phyloP scores from a whole-genome alignment of 2,113 vertebrate species.

The Fregetta grallaria region DNA sequence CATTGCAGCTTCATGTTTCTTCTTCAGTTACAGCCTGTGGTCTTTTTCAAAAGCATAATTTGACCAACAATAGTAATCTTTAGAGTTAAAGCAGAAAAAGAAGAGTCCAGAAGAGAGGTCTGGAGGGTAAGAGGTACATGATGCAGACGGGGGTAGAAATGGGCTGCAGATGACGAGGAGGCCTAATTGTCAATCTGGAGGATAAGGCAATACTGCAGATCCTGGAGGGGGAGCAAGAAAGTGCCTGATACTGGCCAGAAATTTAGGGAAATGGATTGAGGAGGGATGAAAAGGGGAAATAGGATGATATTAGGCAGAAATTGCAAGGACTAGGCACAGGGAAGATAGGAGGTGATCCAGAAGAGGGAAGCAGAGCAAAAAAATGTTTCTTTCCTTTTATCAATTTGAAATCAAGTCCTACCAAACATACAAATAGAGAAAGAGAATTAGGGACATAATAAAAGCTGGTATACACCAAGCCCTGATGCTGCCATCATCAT shows the following conservation, averaged over 20 bases:
- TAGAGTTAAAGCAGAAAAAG: neutral
- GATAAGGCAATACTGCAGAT: neutral
- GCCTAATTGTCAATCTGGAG: neutral
- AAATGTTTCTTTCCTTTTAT: neutral
- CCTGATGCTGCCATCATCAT: neutral
- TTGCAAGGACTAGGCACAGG: neutral
- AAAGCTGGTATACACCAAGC: neutral
- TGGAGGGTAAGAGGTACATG: neutral
- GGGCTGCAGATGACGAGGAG: neutral
- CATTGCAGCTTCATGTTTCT: neutral
- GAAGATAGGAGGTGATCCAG: neutral
- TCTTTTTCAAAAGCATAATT: neutral
- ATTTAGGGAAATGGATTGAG: neutral
- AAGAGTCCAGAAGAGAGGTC: neutral
- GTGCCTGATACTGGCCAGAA: neutral
- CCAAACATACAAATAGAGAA: neutral
- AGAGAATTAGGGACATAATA: neutral
- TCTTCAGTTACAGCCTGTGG: neutral
- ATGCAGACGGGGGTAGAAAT: neutral
- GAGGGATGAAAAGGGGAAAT: neutral
- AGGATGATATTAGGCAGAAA: neutral
- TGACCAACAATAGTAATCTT: neutral
- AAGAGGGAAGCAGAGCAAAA: neutral
- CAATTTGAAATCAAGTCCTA: neutral
- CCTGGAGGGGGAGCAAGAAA: neutral